Evolutionary conservation across 2,797 vertebrate species (phyloP), one percentile per base, ranked within the genome.

Genomic region (Distichodus sexfasciatus): DNA sequence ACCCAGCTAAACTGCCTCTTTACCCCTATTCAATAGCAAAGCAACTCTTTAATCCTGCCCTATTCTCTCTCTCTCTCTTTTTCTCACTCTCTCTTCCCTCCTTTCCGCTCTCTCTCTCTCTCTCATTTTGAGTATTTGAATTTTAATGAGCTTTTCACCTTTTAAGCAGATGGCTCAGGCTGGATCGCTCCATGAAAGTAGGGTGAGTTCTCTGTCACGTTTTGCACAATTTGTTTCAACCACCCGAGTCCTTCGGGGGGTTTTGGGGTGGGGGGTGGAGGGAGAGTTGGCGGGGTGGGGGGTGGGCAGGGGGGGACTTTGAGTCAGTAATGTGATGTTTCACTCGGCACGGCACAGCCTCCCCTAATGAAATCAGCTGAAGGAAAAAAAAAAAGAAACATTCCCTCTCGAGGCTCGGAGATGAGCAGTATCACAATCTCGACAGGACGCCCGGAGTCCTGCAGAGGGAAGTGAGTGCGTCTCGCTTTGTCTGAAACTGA

Each of bases 71-170:
- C 36, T 23, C 44, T 36, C 62, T 33, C 35, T 35, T 36, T 36
- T 55, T 50, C 60, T 38, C 46, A 24, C 47, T 43, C 47, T 48
- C 44, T 43, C 33, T n/a, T n/a, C n/a, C n/a, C 38, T 9, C 43
- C 40, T 46, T 71, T 71, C 53, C 53, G 31, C 26, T 50, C 50
- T 26, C 53, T 15, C 44, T 54, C 57, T 10, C 53, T 35, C 51
- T 58, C 62, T 71, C 69, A 74, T 72, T 78, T 84, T 48, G 71
- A 84, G 85, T 84, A 81, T 87, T 88, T 86, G 82, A 87, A 90
- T 88, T 87, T 86, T 87, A 90, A 91, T 90, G 86, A 88, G 87
- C 85, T 84, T 88, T 90, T 89, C 87, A 90, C 87, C 89, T 88
- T 89, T 87, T 85, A 85, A 89, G 85, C 88, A 88, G 86, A 86